Conservation (phyloP, 2,888 invertebrate genomes). For the Eutolmus rufibarbis region DNA sequence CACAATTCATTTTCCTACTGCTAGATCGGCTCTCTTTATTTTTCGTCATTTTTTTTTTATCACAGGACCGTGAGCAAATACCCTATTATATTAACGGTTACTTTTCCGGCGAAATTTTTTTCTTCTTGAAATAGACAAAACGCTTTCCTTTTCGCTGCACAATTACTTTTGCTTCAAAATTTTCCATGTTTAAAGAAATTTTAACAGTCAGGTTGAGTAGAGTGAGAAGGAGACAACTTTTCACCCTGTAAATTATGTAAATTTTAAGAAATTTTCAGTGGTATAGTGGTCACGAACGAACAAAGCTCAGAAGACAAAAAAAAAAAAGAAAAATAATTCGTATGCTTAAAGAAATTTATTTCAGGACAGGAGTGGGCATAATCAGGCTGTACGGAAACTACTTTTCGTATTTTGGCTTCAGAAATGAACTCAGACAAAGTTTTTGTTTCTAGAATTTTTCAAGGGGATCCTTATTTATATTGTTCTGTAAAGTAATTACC, state of each 20-base stretch:
- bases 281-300: background rate
- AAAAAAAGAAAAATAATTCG: background rate
- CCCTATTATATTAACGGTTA: background rate
- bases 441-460: background rate
- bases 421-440: background rate
- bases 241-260: background rate
- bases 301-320: background rate
- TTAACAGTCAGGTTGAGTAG: background rate
- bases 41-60: background rate
- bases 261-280: background rate
- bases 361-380: background rate
- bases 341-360: background rate
- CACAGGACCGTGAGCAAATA: background rate
- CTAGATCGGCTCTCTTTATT: background rate
- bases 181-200: background rate
- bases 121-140: background rate
- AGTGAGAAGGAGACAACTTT: background rate
- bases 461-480: background rate
- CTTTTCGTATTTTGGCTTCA: background rate
- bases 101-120: background rate
- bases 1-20: background rate
- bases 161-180: background rate
- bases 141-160: background rate
- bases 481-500: background rate
- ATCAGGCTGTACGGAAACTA: background rate